These are phyloP conservation scores for Dicrurus megarhynchus DNA, from an alignment of 2,113 vertebrate genomes.

Conservation along the genomic window DNA sequence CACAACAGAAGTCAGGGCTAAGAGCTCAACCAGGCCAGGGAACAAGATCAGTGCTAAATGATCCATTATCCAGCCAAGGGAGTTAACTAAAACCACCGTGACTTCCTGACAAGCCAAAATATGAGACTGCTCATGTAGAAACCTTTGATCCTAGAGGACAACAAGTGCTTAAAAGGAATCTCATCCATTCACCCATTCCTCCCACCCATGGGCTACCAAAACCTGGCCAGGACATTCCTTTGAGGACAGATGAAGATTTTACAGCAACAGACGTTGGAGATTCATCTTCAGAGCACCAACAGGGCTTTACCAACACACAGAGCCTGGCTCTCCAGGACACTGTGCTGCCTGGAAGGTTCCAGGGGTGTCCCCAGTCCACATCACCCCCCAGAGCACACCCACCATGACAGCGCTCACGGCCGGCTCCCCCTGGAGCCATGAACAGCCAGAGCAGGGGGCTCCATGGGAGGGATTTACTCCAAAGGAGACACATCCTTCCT, in stretches of 20 bases:
- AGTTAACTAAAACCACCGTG: not conserved
- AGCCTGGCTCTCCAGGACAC: not conserved
- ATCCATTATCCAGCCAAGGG: not conserved
- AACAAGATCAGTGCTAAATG: not conserved
- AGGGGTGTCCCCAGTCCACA: not conserved
- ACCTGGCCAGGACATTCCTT: not conserved
- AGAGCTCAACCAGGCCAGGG: not conserved
- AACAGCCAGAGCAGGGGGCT: not conserved
- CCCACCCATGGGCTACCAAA: not conserved
- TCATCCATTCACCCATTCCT: not conserved
- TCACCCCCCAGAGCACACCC: not conserved
- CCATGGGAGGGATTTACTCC: conserved; percentile 1
- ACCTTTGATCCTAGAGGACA: not conserved
- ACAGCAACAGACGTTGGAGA: not conserved
- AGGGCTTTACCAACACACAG: not conserved
- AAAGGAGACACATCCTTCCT: conserved; percentile 16
- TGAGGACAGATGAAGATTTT: not conserved
- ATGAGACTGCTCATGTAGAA: not conserved
- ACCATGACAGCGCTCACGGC: not conserved
- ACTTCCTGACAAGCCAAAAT: not conserved
- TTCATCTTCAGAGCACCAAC: not conserved
- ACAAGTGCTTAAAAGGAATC: not conserved
- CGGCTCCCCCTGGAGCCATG: not conserved
- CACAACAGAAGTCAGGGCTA: not conserved
- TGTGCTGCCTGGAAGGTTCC: not conserved